A percentile compares a stretch with the other conserved stretches of the same genome.
Conservation (phyloP, 2,797 vertebrate species). For the Loriculus beryllinus region DNA sequence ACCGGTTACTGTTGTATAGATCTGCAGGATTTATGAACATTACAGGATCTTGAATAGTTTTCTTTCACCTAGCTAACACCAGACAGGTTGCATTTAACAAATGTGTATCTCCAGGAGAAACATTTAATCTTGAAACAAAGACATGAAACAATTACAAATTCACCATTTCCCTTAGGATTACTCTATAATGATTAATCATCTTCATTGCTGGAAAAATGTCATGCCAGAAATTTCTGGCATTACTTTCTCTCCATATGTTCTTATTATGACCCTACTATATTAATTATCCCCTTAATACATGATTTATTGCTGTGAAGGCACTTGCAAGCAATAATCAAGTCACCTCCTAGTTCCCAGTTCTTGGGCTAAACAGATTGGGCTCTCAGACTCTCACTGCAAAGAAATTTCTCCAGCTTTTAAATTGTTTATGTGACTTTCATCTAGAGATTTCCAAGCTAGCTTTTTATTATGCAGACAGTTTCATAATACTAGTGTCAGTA, state of each 20-base stretch:
- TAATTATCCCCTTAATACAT: conserved; percentile 27
- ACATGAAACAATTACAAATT: conserved; percentile 10
- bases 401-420: background rate
- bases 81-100: conserved; percentile 6
- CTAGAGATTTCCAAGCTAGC: background rate
- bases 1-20: background rate
- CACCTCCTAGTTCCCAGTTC: background rate
- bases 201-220: background rate
- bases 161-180: conserved; percentile 7
- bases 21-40: background rate
- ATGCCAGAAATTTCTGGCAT: conserved; percentile 18
- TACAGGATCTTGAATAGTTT: background rate
- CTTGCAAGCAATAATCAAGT: background rate
- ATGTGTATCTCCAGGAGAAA: background rate
- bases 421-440: background rate
- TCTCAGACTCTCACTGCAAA: background rate
- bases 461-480: background rate
- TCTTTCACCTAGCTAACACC: background rate
- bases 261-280: conserved; percentile 4
- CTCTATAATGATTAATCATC: conserved; percentile 13
- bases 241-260: conserved; percentile 23
- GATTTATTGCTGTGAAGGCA: conserved; percentile 10
- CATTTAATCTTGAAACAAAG: conserved; percentile 13
- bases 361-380: background rate
- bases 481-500: background rate